Evolutionary conservation across 2,113 vertebrate species (phyloP).

Genomic region (Rhineura floridana): DNA sequence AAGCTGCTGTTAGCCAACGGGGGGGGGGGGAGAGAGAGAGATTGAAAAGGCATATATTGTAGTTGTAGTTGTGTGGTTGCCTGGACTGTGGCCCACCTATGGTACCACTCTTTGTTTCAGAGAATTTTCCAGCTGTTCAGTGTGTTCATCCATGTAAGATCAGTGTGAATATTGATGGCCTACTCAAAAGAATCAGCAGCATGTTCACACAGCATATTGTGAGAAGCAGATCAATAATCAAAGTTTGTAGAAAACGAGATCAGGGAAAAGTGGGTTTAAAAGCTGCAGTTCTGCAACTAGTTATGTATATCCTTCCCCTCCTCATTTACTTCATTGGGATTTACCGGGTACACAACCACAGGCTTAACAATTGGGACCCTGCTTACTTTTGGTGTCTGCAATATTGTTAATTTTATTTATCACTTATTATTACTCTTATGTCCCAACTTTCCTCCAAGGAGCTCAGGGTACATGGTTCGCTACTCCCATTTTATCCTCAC

Average conservation of each 20-base stretch:
- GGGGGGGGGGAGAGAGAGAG: background rate
- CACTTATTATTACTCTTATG: background rate
- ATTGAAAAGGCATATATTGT: background rate
- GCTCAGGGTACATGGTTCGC: too few relatives aligned
- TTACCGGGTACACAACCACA: too few relatives aligned
- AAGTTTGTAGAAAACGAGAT: background rate
- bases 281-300: background rate
- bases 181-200: background rate
- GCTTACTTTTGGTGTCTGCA: background rate
- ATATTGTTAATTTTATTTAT: background rate
- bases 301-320: background rate
- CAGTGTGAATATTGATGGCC: background rate
- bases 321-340: background rate
- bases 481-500: too few relatives aligned
- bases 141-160: background rate
- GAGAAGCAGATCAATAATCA: rapidly evolving
- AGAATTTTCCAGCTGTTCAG: background rate
- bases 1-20: background rate
- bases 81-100: background rate
- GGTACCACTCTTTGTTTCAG: background rate
- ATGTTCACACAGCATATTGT: background rate
- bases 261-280: background rate
- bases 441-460: background rate
- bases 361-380: background rate
- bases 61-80: background rate